Conservation (phyloP, 2,888 invertebrate species). For the Lepidochrysops patricia region DNA sequence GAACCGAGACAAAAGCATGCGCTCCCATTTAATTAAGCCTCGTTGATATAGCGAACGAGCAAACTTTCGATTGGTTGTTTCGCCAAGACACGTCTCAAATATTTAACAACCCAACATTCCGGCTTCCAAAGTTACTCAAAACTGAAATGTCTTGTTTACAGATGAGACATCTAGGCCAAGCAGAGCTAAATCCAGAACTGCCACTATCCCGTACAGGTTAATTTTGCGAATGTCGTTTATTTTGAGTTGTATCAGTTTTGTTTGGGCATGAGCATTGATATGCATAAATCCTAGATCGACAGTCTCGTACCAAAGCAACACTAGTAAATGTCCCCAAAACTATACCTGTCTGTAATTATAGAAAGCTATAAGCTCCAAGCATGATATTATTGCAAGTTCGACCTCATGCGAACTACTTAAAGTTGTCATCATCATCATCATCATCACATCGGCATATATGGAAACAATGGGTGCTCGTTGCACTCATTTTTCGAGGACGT, state of each 20-base stretch:
- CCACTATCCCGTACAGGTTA: constrained; percentile 72
- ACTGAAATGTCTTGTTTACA: constrained; percentile 60
- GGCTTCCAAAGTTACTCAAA: constrained; percentile 18
- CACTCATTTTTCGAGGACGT: too few relatives aligned
- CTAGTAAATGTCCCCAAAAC: too few relatives aligned
- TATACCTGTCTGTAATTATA: too few relatives aligned
- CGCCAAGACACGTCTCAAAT: constrained; percentile 37
- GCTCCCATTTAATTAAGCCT: constrained; percentile 67
- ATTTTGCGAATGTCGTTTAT: constrained; percentile 27
- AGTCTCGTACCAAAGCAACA: too few relatives aligned
- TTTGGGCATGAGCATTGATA: constrained; percentile 9
- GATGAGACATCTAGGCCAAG: constrained; percentile 73
- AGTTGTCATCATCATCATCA: too few relatives aligned
- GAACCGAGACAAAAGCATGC: constrained; percentile 64
- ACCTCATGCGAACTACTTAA: too few relatives aligned
- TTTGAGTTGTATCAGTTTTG: constrained; percentile 14
- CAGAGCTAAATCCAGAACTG: constrained; percentile 72
- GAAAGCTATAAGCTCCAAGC: too few relatives aligned
- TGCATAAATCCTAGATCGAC: too few relatives aligned
- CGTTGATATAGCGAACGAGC: constrained; percentile 47
- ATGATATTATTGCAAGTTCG: too few relatives aligned
- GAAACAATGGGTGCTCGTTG: too few relatives aligned
- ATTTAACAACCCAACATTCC: constrained; percentile 6
- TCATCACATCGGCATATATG: too few relatives aligned
- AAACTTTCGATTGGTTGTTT: constrained; percentile 50